Evolutionary conservation across 1,140 invertebrate species (phyloP), one percentile per base, ranked within the genome.

Genomic region (Macrotrachela quadricornifera): DNA sequence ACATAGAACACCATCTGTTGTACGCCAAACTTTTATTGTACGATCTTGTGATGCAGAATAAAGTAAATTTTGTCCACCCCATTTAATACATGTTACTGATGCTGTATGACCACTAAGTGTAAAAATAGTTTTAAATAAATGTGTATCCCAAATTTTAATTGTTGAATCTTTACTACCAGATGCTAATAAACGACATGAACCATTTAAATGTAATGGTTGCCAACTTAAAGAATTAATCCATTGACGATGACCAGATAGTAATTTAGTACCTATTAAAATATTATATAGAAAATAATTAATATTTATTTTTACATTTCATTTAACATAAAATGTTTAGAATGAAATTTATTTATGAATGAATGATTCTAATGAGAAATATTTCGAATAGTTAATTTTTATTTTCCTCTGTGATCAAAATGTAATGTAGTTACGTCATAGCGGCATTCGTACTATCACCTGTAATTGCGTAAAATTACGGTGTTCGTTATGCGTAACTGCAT

Each of bases 81-180:
- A 99, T 63, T 81, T 81, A 0, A 99, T 76, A 58, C 81, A 84
- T 14, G 90, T 94, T 0, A 97, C 86, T 60, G 81, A 79, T 69
- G 81, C 81, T 6, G 79, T 80, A 68, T 99, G 94, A 14, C 86
- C 80, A 44, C 77, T 64, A 16, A 76, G 62, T 37, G 61, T 78
- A 12, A 84, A 68, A 41, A 74, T 59, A 59, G 76, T 80, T 58
- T 76, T 74, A 42, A 79, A 73, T 15, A 82, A 68, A 17, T 80
- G 71, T 0, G 80, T 80, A 63, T 99, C 90, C 54, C 54, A 55
- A 40, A 55, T 55, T 50, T 50, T 55, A 38, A 55, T 50, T 11
- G 90, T 95, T 10, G 83, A 88, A 66, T 97, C 92, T 30, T 90
- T 91, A 18, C 90, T 95, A 46, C 91, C 91, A 74, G 85, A 92